A percentile compares a stretch with the other conserved stretches of the same genome.
Conservation (phyloP, 2,797 vertebrate genomes). For the Pseudopleuronectes americanus region DNA sequence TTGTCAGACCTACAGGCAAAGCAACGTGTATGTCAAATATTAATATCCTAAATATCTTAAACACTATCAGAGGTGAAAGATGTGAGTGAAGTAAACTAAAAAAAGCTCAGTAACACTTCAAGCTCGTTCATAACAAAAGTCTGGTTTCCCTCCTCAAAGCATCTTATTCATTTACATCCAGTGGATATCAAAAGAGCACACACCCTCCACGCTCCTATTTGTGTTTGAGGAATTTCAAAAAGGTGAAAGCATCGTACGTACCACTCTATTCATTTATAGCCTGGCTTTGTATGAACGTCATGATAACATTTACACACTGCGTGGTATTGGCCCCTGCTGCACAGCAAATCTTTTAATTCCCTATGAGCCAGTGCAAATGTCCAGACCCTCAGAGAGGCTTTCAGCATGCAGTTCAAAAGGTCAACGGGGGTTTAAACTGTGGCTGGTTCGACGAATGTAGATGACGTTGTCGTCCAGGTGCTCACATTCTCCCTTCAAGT, state of each 20-base stretch:
- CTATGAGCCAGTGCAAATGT: not conserved
- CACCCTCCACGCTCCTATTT: not conserved
- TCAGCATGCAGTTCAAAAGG: not conserved
- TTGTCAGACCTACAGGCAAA: constrained; percentile 15
- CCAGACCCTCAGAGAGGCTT: not conserved
- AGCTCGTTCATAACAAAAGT: constrained; percentile 32
- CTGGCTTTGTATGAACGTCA: not conserved
- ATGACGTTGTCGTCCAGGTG: too few relatives aligned
- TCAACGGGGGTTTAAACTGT: not conserved
- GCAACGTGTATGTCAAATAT: constrained; percentile 7
- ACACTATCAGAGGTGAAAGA: constrained; percentile 18
- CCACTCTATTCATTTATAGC: not conserved
- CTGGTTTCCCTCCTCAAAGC: constrained; percentile 8
- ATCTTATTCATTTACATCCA: not conserved
- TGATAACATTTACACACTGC: not conserved
- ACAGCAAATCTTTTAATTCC: not conserved
- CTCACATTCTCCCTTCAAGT: too few relatives aligned
- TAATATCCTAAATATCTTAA: constrained; percentile 18
- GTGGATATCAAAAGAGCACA: constrained; percentile 6
- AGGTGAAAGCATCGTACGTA: not conserved
- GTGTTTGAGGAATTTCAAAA: not conserved
- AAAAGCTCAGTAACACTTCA: constrained; percentile 23
- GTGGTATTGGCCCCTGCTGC: not conserved
- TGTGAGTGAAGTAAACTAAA: constrained; percentile 9
- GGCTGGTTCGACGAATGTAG: not conserved